Percentiles rank a stretch among this genome's conserved stretches.
phyloP scores from a whole-genome alignment of 2,797 vertebrate genomes.

The Sebastolobus alascanus region DNA sequence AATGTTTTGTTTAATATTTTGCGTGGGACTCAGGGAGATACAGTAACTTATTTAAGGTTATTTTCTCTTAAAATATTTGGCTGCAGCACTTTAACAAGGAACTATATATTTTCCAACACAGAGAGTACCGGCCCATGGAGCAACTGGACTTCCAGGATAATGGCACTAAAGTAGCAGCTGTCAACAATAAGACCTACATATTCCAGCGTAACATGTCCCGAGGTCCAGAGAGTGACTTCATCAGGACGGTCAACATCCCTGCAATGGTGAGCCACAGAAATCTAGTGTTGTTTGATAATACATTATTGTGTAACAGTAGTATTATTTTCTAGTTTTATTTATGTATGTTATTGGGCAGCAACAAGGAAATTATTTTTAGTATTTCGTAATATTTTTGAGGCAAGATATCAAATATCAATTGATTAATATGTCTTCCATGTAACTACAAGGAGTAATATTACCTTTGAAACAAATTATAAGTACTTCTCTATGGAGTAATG shows the following conservation, averaged over 20 bases:
- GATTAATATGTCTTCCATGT: background rate
- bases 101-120: slow-evolving; percentile 69
- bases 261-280: slow-evolving; percentile 87
- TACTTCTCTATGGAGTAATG: background rate
- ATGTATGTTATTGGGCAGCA: background rate
- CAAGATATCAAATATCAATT: background rate
- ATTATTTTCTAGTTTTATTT: background rate
- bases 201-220: slow-evolving; percentile 90
- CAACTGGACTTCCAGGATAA: slow-evolving; percentile 90
- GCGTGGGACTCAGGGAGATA: too few relatives aligned
- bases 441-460: background rate
- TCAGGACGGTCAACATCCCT: slow-evolving; percentile 94
- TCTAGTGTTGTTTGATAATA: background rate
- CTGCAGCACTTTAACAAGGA: background rate
- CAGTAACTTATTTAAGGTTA: background rate
- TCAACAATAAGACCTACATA: slow-evolving; percentile 92
- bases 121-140: slow-evolving; percentile 92
- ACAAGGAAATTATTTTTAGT: background rate
- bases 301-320: background rate
- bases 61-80: background rate
- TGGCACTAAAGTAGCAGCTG: slow-evolving; percentile 90
- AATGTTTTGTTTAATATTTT: background rate
- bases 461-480: background rate
- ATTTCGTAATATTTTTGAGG: background rate
- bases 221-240: slow-evolving; percentile 89